Evolutionary conservation across 2,888 invertebrate genomes (phyloP).

Genomic region (Daptonema setosum): DNA sequence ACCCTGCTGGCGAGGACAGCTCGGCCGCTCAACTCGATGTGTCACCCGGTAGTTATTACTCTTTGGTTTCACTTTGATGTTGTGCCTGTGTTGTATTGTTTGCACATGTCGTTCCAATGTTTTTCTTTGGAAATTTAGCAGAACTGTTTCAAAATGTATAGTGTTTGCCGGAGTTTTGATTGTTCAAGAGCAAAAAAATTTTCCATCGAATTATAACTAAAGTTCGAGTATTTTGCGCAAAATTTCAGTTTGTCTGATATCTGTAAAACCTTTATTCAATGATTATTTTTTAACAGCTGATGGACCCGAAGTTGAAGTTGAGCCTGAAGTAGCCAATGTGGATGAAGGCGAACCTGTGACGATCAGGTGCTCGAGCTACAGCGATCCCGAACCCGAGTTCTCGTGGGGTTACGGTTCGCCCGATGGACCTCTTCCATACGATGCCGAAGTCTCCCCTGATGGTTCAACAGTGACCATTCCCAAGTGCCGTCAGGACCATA

Average conservation of each 20-base stretch:
- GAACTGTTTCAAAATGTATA: too few relatives aligned
- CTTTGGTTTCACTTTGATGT: background rate
- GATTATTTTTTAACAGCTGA: background rate
- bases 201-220: too few relatives aligned
- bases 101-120: too few relatives aligned
- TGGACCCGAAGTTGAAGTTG: slow-evolving; percentile 31
- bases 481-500: background rate
- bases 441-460: background rate
- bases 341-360: slow-evolving; percentile 8
- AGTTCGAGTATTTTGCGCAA: too few relatives aligned
- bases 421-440: background rate
- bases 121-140: too few relatives aligned
- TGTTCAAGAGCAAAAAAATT: too few relatives aligned
- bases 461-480: background rate
- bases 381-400: background rate
- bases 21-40: background rate
- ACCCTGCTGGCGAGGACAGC: background rate
- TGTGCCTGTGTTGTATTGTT: too few relatives aligned
- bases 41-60: background rate
- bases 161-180: too few relatives aligned
- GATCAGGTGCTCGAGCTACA: background rate
- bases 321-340: slow-evolving; percentile 38
- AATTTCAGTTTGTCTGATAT: too few relatives aligned
- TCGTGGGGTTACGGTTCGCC: background rate
- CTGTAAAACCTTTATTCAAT: too few relatives aligned